Evolutionary conservation across 37 sponge, comb jelly and placozoan species (phyloP).

Genomic region (Dysidea cf. avara): DNA sequence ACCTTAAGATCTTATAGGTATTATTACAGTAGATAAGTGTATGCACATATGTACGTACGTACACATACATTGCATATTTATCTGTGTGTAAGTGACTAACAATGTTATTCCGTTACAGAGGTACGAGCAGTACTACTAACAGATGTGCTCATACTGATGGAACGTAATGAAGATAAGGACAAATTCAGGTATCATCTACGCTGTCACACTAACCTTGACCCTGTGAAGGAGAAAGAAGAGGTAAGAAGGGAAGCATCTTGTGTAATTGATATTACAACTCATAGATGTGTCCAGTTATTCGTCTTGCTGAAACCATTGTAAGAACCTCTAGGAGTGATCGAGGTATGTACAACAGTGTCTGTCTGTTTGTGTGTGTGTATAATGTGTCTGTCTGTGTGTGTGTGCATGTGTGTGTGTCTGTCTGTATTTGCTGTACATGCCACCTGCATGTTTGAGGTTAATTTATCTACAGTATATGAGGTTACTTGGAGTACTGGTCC

Average conservation of each 20-base stretch:
- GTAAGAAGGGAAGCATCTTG: too few relatives aligned
- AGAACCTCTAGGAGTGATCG: conserved; percentile 60
- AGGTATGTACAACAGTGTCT: conserved; percentile 30
- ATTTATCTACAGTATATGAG: too few relatives aligned
- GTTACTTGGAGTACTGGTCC: neutral
- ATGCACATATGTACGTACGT: neutral
- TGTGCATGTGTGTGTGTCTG: conserved; percentile 1
- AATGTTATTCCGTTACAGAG: too few relatives aligned
- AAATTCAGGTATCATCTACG: conserved; percentile 52
- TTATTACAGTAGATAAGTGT: too few relatives aligned
- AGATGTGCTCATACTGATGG: conserved; percentile 69
- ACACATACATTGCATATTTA: neutral
- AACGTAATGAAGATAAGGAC: conserved; percentile 52
- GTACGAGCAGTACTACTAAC: conserved; percentile 66
- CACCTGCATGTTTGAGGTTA: too few relatives aligned
- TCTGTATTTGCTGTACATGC: too few relatives aligned
- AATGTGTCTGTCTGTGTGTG: conserved; percentile 16
- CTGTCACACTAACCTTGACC: too few relatives aligned
- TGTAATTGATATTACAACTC: too few relatives aligned
- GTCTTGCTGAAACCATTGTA: conserved; percentile 50
- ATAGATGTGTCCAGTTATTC: conserved; percentile 67
- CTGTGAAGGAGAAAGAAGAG: conserved; percentile 14
- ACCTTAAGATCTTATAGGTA: too few relatives aligned
- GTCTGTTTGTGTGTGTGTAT: conserved; percentile 8
- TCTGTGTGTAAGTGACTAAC: neutral